These are phyloP conservation scores for Stigmatopora nigra DNA, from an alignment of 2,113 vertebrate genomes.

Conservation along the genomic window DNA sequence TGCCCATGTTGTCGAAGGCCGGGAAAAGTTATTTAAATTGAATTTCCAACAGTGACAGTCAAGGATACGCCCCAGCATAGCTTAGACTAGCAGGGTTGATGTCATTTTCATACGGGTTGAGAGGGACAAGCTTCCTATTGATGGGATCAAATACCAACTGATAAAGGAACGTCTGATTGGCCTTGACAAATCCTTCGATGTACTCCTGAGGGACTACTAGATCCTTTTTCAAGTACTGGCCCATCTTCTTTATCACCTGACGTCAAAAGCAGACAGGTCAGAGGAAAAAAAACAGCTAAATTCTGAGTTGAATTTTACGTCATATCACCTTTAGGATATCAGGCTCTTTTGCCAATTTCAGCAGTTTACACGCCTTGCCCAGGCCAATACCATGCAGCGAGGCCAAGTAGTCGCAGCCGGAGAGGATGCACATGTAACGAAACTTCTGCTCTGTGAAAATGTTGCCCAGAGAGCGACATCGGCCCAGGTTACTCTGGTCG, in stretches of 20 bases:
- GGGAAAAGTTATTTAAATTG: neutral
- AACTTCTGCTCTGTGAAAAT: slow-evolving; percentile 96
- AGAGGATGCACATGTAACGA: slow-evolving; percentile 97
- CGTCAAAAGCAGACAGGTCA: neutral
- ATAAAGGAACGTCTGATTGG: slow-evolving; percentile 95
- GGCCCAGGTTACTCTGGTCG: slow-evolving; percentile 82
- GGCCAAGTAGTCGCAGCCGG: slow-evolving; percentile 94
- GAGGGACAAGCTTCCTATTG: slow-evolving; percentile 79
- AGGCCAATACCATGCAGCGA: slow-evolving; percentile 91
- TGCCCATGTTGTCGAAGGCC: neutral
- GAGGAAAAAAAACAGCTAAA: neutral
- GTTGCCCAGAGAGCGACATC: slow-evolving; percentile 83
- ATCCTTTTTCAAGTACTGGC: slow-evolving; percentile 91
- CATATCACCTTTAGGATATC: slow-evolving; percentile 93
- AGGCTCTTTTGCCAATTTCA: slow-evolving; percentile 85
- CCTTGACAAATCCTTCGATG: slow-evolving; percentile 81
- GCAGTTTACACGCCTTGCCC: slow-evolving; percentile 89
- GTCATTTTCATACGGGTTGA: slow-evolving; percentile 82
- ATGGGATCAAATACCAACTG: slow-evolving; percentile 93
- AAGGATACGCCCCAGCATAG: slow-evolving; percentile 95
- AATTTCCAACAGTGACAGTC: neutral
- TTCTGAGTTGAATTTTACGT: no score
- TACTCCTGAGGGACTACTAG: slow-evolving; percentile 84
- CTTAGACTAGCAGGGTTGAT: slow-evolving; percentile 72
- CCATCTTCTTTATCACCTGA: slow-evolving; percentile 94